These are phyloP conservation scores for Porphyrio hochstetteri DNA, from an alignment of 2,113 vertebrate species.

Conservation along the genomic window DNA sequence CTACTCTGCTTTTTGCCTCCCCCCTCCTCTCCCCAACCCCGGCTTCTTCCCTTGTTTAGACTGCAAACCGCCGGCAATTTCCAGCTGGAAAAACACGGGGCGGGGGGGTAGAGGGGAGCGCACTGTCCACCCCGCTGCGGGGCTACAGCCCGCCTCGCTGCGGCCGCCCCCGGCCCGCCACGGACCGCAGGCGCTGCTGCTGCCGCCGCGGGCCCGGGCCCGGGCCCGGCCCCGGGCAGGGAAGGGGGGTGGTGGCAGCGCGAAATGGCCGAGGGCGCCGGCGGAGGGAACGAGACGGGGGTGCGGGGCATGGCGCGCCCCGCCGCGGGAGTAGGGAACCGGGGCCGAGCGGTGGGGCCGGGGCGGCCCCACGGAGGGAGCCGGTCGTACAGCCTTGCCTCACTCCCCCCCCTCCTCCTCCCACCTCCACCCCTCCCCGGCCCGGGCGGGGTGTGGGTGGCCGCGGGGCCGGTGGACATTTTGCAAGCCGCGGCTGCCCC, in stretches of 20 bases:
- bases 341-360: background rate
- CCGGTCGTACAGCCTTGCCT: background rate
- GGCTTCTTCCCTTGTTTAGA: slow-evolving; percentile 32
- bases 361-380: background rate
- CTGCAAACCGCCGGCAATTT: slow-evolving; percentile 45
- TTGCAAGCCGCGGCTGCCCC: background rate
- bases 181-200: background rate
- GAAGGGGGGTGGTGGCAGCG: background rate
- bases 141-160: background rate
- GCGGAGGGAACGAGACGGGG: background rate
- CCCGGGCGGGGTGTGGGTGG: background rate
- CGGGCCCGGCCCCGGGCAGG: background rate
- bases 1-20: slow-evolving; percentile 54
- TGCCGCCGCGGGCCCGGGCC: background rate
- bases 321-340: background rate
- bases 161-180: background rate
- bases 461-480: background rate
- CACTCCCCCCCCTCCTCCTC: background rate
- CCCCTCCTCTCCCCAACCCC: background rate
- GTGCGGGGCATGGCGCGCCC: background rate
- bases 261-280: background rate
- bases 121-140: background rate
- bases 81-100: slow-evolving; percentile 49
- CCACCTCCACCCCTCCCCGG: background rate
- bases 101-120: background rate